These are phyloP conservation scores for Lycorma delicatula DNA, from an alignment of 1,140 invertebrate genomes.

Conservation along the genomic window DNA sequence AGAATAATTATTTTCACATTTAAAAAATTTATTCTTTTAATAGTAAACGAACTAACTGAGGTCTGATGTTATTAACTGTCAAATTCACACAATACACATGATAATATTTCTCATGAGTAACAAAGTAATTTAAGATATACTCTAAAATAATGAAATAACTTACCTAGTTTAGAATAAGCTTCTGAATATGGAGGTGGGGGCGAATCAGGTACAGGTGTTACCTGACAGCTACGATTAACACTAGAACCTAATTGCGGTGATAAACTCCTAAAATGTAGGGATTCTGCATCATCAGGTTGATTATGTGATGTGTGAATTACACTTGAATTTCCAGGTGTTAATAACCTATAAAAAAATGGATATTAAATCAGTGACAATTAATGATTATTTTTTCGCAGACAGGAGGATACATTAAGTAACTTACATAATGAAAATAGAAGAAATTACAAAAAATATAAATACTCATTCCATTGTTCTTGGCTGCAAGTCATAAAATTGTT, in stretches of 20 bases:
- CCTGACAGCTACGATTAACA: conserved; percentile 10
- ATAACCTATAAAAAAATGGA: neutral
- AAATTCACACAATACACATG: too few relatives aligned
- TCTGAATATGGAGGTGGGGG: conserved; percentile 18
- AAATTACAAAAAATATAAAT: too few relatives aligned
- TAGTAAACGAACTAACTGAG: too few relatives aligned
- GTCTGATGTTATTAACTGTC: too few relatives aligned
- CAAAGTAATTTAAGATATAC: neutral
- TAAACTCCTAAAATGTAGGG: conserved; percentile 7
- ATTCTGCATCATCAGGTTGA: conserved; percentile 3
- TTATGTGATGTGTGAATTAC: neutral
- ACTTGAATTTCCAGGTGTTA: neutral
- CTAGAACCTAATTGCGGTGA: neutral
- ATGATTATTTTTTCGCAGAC: too few relatives aligned
- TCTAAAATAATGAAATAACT: neutral
- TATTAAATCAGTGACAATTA: neutral
- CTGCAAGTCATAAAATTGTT: too few relatives aligned
- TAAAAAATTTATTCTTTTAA: too few relatives aligned
- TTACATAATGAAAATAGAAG: too few relatives aligned
- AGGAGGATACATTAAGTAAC: too few relatives aligned
- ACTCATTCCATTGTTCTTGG: too few relatives aligned
- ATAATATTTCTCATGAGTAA: too few relatives aligned
- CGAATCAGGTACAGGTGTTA: conserved; percentile 16
- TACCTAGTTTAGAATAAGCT: neutral
- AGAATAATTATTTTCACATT: too few relatives aligned